Evolutionary conservation across 2,888 invertebrate species (phyloP), one percentile per base, ranked within the genome.

Genomic region (Acrobasis consociella): DNA sequence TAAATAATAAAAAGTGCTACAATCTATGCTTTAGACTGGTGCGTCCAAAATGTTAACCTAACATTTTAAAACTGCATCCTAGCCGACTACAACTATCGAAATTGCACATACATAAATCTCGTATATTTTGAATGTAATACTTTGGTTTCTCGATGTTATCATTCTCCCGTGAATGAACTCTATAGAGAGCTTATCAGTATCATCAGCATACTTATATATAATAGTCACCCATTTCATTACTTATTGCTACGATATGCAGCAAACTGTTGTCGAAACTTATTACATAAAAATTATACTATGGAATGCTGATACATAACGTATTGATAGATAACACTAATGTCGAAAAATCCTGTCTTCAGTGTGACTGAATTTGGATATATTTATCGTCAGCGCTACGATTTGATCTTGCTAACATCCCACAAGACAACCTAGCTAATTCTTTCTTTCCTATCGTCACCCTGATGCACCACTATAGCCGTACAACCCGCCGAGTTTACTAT

Each of bases 1-100:
- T 83, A 85, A 81, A 84, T 73, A 73, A 78, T 82, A 81, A 76
- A 77, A 70, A 75, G 82, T 87, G 85, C 86, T 87, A 86, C 73
- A 78, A 83, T 83, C 82, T 88, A 86, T 83, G 77, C 77, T 77
- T 78, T 78, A 74, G 89, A 91, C 91, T 90, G 91, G 91, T 91
- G 91, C 90, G 89, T 81, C 80, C 79, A 78, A 81, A 79, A 80
- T 77, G 74, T 77, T 76, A 72, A 11, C 70, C 72, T 76, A 80
- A 78, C 77, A 80, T 77, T 78, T 74, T 70, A 72, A 73, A 78
- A 78, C 74, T 67, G 71, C 72, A 66, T 75, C 73, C 70, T 74
- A 76, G 67, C 74, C 71, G 75, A 65, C 67, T 70, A 66, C 65
- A 65, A 71, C 69, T 75, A 74, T 46, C 62, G 67, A 67, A 72